Evolutionary conservation across 2,797 vertebrate genomes (phyloP).

Genomic region (Micromesistius poutassou): DNA sequence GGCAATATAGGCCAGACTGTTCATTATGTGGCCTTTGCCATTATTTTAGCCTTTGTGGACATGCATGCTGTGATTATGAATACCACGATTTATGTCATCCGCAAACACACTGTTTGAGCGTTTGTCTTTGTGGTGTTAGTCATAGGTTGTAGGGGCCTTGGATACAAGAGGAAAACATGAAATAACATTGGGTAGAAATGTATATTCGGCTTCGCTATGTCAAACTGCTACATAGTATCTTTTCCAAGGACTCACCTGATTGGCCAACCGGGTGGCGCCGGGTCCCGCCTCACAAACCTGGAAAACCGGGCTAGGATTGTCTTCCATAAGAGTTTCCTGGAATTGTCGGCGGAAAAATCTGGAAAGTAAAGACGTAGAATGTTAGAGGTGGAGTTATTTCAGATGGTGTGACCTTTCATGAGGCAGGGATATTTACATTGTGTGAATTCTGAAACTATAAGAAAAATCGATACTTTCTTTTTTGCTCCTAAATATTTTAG

Average conservation of each 20-base stretch:
- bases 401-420: not conserved
- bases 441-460: not conserved
- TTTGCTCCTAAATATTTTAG: not conserved
- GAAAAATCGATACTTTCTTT: not conserved
- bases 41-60: not conserved
- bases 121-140: not conserved
- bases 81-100: not conserved
- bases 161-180: not conserved
- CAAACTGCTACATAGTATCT: not conserved
- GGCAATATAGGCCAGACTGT: not conserved
- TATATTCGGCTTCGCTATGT: not conserved
- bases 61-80: not conserved
- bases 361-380: slow-evolving; percentile 19
- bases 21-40: not conserved
- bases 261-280: not conserved
- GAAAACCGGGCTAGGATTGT: slow-evolving; percentile 20
- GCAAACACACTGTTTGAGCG: not conserved
- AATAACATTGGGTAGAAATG: not conserved
- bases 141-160: not conserved
- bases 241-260: slow-evolving; percentile 2
- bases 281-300: slow-evolving; percentile 31
- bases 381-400: not conserved
- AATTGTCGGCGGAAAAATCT: not conserved
- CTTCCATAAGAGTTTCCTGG: slow-evolving; percentile 15
- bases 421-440: not conserved